Percentiles rank a stretch among this genome's conserved stretches.
Conservation (phyloP, 53 echinoderm and acorn worm genomes). For the Patiria pectinifera region DNA sequence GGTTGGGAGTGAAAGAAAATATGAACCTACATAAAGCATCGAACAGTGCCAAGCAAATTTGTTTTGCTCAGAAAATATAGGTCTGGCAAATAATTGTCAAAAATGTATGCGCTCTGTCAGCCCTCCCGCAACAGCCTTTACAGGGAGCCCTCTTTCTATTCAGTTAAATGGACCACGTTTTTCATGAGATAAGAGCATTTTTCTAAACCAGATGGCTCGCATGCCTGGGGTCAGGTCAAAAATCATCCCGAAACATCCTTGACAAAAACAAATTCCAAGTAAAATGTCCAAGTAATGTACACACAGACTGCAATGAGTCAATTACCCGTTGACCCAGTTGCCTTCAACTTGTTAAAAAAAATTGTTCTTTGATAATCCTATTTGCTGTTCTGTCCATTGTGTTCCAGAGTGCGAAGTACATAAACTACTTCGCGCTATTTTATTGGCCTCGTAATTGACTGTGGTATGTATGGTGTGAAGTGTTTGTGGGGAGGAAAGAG, state of each 20-base stretch:
- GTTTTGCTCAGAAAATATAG: too few relatives aligned
- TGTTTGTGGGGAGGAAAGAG: background rate
- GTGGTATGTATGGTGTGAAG: background rate
- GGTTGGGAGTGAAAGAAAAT: too few relatives aligned
- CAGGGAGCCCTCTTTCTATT: too few relatives aligned
- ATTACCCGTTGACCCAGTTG: slow-evolving; percentile 11
- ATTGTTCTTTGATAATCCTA: background rate
- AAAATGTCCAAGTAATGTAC: background rate
- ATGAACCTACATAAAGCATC: too few relatives aligned
- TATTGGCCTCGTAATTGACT: slow-evolving; percentile 31
- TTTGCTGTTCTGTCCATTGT: background rate
- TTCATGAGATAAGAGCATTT: background rate
- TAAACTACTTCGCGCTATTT: slow-evolving; percentile 38
- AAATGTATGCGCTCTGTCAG: too few relatives aligned
- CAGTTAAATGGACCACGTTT: too few relatives aligned
- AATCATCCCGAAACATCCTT: background rate
- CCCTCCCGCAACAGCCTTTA: too few relatives aligned
- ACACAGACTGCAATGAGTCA: slow-evolving; percentile 32
- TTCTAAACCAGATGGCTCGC: background rate
- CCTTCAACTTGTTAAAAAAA: background rate
- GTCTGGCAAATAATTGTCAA: too few relatives aligned
- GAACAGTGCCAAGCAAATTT: too few relatives aligned
- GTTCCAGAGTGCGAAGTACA: background rate
- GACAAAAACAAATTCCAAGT: slow-evolving; percentile 25
- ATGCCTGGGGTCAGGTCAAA: background rate